Base-by-base conservation (phyloP, 2,797 vertebrate genomes). In the Gallinago solitaria region DNA sequence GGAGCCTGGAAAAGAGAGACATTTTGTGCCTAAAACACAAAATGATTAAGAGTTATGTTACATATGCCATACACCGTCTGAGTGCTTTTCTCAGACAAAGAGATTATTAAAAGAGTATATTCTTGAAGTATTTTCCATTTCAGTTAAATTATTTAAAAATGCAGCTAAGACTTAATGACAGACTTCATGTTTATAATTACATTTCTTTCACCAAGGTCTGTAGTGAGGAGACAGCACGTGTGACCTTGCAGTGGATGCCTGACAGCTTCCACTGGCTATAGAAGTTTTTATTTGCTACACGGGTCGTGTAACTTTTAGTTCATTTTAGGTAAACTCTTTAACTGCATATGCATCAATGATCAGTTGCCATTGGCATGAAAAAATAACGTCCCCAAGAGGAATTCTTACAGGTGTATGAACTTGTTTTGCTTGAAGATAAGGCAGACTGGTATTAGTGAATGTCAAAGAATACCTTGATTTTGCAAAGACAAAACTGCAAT, bases 401-500 rank as follows among this genome's bases (percentile, higher is more conserved):
- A 37, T 33, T 57, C 45, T 63, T 78, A 61, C 17, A 83, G 56
- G 48, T 67, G 43, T 83, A 70, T 71, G 83, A 94, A 93, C 50
- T 51, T 85, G 17, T 25, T 67, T 16, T 83, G 27, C 57, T 63
- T 43, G 79, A 87, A 95, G 56, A 63, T 54, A 92, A 95, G 50
- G 74, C 71, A 90, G 41, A 35, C 43, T 86, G 65, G 57, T 90
- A 95, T 21, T 73, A 76, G 30, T 48, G 67, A 88, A 93, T 93
- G 54, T 77, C 87, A 95, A 88, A 88, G 64, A 67, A 54, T 82
- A n/a, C n/a, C 75, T 94, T 86, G 37, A 73, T 93, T 90, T 89
- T 71, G 48, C 45, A 94, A 84, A 91, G 70, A 92, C 89, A 97
- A 97, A 97, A 82, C 60, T 64, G 91, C 60, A 71, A 73, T 96